These are phyloP conservation scores for Drosophila rhopaloa DNA, from an alignment of 1,140 invertebrate genomes.

Conservation along the genomic window DNA sequence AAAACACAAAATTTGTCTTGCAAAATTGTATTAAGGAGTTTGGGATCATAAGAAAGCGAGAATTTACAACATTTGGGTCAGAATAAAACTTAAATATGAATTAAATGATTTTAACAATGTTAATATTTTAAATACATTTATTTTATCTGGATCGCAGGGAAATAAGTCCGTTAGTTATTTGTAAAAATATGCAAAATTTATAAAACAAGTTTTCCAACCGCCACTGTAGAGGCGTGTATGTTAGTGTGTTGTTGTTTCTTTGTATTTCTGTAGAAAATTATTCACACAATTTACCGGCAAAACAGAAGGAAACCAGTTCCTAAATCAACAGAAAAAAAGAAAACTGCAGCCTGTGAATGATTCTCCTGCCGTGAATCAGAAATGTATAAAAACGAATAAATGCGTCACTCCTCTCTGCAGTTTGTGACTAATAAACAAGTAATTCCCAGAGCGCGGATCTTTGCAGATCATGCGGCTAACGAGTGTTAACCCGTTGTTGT, in stretches of 20 bases:
- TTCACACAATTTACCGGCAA: conserved; percentile 31
- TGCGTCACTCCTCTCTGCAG: conserved; percentile 39
- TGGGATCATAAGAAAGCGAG: no score
- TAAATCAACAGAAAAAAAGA: conserved; percentile 1
- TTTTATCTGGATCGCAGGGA: no score
- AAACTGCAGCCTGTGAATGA: conserved; percentile 22
- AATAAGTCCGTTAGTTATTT: no score
- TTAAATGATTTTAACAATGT: no score
- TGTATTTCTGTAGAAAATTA: conserved; percentile 23
- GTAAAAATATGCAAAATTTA: no score
- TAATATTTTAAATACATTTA: no score
- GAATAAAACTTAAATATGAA: no score
- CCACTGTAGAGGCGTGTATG: neutral
- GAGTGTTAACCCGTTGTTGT: conserved; percentile 38
- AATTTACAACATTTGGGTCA: no score
- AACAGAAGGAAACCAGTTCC: conserved; percentile 35
- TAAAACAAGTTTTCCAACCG: neutral
- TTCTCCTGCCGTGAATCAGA: conserved; percentile 23
- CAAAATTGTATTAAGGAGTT: no score
- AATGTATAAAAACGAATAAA: conserved; percentile 6
- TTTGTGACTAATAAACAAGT: conserved; percentile 33
- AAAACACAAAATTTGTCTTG: no score
- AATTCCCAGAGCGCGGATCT: conserved; percentile 29
- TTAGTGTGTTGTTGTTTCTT: neutral
- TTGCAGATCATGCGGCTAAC: conserved; percentile 29